A percentile compares a stretch with the other conserved stretches of the same genome.
These are phyloP conservation scores for Tichodroma muraria DNA, from an alignment of 2,113 vertebrate species.

Conservation along the genomic window DNA sequence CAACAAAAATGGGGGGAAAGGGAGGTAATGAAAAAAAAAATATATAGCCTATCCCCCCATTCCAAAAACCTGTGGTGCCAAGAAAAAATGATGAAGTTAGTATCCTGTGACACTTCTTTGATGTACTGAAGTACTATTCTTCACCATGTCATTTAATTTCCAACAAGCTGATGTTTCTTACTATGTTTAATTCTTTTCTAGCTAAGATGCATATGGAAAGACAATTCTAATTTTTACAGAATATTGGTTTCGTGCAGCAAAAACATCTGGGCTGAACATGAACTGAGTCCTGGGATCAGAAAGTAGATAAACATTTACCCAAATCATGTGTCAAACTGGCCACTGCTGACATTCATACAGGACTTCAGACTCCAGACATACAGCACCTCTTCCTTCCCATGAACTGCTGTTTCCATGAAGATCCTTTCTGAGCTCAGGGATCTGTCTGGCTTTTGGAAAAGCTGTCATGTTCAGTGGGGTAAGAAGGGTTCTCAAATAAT, in stretches of 20 bases:
- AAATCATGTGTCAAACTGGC: neutral
- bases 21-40: neutral
- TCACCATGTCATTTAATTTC: neutral
- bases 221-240: neutral
- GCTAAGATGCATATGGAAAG: neutral
- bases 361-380: neutral
- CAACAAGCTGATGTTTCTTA: neutral
- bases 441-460: neutral
- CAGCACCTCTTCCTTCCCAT: neutral
- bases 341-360: neutral
- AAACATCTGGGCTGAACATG: neutral
- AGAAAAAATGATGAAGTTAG: neutral
- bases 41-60: rapidly evolving
- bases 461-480: rapidly evolving
- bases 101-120: neutral
- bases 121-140: neutral
- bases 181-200: neutral
- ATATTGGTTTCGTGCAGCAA: neutral
- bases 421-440: neutral
- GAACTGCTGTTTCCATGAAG: rapidly evolving
- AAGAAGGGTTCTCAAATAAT: neutral
- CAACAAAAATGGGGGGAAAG: neutral
- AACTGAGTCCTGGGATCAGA: neutral
- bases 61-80: neutral
- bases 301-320: neutral